phyloP scores from a whole-genome alignment of 2,888 invertebrate genomes.

The Deilephila porcellus region DNA sequence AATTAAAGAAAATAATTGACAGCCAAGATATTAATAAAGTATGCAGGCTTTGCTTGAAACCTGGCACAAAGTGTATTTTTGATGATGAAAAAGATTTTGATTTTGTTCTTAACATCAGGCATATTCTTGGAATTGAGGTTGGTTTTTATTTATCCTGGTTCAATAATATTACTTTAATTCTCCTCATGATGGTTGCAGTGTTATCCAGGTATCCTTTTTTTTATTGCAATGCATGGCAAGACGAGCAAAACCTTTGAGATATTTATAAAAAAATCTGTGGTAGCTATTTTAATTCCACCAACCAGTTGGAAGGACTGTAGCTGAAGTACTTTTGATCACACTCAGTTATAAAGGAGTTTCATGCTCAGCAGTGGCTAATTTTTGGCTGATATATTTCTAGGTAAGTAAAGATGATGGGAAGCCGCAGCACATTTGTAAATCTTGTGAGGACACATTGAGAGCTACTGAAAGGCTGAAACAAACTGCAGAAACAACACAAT shows the following conservation, averaged over 20 bases:
- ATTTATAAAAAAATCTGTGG: no score
- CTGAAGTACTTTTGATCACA: no score
- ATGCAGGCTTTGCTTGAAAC: slow-evolving; percentile 52
- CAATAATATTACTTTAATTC: not conserved
- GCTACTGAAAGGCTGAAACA: slow-evolving; percentile 45
- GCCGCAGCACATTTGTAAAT: slow-evolving; percentile 53
- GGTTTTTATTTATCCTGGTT: not conserved
- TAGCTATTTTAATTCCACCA: no score
- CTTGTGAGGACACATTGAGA: slow-evolving; percentile 43
- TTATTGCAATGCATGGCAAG: no score
- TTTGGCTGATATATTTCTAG: slow-evolving; percentile 38
- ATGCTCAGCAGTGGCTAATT: not conserved
- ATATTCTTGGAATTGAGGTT: slow-evolving; percentile 52
- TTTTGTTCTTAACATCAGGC: slow-evolving; percentile 40
- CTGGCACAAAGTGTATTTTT: slow-evolving; percentile 46
- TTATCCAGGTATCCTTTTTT: no score
- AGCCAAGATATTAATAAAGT: slow-evolving; percentile 18
- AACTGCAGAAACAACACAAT: slow-evolving; percentile 50
- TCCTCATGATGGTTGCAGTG: not conserved
- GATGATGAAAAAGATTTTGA: slow-evolving; percentile 39
- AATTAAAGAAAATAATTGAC: slow-evolving; percentile 17
- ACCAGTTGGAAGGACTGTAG: no score
- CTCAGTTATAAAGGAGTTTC: no score
- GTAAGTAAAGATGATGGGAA: slow-evolving; percentile 50
- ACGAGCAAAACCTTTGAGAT: no score